These are phyloP conservation scores for Holothuria leucospilota DNA, from an alignment of 53 echinoderm and acorn worm genomes.

Conservation along the genomic window DNA sequence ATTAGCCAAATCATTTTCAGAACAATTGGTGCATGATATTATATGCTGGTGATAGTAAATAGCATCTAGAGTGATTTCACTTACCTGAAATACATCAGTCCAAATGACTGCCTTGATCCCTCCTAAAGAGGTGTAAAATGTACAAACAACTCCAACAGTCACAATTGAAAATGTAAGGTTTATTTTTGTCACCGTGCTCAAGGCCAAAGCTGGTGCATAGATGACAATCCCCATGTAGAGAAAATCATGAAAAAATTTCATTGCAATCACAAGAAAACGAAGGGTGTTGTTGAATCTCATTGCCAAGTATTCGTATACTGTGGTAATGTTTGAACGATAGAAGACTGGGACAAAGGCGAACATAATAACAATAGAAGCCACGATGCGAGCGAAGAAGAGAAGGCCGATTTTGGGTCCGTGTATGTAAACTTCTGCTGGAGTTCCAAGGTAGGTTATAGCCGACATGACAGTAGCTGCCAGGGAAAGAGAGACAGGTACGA, in stretches of 20 bases:
- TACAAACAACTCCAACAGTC: slow-evolving; percentile 38
- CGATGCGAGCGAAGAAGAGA: too few species aligned
- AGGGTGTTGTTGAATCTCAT: slow-evolving; percentile 42
- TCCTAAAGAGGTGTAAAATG: slow-evolving; percentile 44
- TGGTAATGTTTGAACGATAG: slow-evolving; percentile 30
- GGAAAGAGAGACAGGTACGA: slow-evolving; percentile 44
- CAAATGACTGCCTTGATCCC: slow-evolving; percentile 41
- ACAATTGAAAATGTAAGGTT: slow-evolving; percentile 22
- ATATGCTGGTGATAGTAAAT: too few species aligned
- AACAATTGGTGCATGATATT: too few species aligned
- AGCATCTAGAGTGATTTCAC: too few species aligned
- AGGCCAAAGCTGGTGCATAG: slow-evolving; percentile 32
- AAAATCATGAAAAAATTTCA: slow-evolving; percentile 4
- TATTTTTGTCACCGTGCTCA: slow-evolving; percentile 32
- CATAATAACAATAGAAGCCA: not conserved
- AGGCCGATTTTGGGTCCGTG: too few species aligned
- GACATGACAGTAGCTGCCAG: slow-evolving; percentile 31
- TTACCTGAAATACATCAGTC: slow-evolving; percentile 27
- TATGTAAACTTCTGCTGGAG: too few species aligned
- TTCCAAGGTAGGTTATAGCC: slow-evolving; percentile 32
- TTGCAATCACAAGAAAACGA: not conserved
- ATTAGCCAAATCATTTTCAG: too few species aligned
- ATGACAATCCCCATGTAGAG: slow-evolving; percentile 46
- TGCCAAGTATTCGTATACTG: slow-evolving; percentile 21
- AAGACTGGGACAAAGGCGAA: slow-evolving; percentile 25